These are phyloP conservation scores for Drosophila pectinifera DNA, from an alignment of 1,140 invertebrate species.

Conservation along the genomic window DNA sequence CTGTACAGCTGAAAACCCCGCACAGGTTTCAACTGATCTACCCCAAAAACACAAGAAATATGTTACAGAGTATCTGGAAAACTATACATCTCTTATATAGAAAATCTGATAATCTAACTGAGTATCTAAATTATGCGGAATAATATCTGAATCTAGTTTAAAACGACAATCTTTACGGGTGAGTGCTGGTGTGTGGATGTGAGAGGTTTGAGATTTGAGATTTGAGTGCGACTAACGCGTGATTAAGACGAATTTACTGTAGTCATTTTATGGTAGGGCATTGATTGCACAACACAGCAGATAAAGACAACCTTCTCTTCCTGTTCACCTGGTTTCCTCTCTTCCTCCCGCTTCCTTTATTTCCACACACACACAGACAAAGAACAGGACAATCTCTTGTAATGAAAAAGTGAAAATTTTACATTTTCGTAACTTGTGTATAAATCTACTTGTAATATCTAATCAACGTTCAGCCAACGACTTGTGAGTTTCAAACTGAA, in stretches of 20 bases:
- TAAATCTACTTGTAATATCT: constrained; percentile 37
- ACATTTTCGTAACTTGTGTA: constrained; percentile 55
- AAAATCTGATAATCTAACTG: constrained; percentile 9
- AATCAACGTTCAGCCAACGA: constrained; percentile 58
- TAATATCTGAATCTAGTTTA: constrained; percentile 39
- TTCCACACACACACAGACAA: constrained; percentile 44
- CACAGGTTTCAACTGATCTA: constrained; percentile 67
- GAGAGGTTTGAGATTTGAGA: constrained; percentile 18
- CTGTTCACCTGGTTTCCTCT: constrained; percentile 3
- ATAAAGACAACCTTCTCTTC: constrained; percentile 21
- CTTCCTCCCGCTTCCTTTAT: constrained; percentile 11
- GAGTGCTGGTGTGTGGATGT: constrained; percentile 34
- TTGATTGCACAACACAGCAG: constrained; percentile 46
- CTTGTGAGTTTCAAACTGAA: constrained; percentile 75
- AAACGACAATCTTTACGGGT: constrained; percentile 73
- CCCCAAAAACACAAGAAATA: constrained; percentile 10
- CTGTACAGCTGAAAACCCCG: constrained; percentile 45
- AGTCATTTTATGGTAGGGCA: constrained; percentile 59
- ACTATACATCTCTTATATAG: constrained; percentile 5
- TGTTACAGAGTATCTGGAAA: constrained; percentile 9
- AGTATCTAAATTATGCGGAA: constrained; percentile 13
- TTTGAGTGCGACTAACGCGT: constrained; percentile 64
- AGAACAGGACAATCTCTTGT: constrained; percentile 77
- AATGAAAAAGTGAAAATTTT: constrained; percentile 51
- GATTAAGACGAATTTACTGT: constrained; percentile 84